Base-by-base conservation (phyloP, 2,797 vertebrate species). In the Sebastolobus alascanus region DNA sequence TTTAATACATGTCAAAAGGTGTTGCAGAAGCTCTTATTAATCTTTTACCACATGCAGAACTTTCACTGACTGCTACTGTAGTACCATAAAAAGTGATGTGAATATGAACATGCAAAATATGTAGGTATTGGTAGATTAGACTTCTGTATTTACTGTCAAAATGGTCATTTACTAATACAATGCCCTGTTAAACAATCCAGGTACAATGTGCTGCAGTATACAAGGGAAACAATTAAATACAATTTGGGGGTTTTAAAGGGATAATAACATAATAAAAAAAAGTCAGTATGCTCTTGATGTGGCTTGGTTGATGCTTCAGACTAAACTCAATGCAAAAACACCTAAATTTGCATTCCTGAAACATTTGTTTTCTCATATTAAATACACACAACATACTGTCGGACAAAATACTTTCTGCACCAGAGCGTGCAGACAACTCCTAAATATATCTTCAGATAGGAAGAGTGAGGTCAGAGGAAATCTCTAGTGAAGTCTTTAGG, bases 401-500 rank as follows among this genome's bases (percentile, higher is more conserved):
- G 29, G 2, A 38, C 56, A 68, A 50, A 33, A 10, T 6, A 56
- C 8, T 13, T 22, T 56, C 14, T 38, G 29, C 8, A 54, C 8
- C 8, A 43, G 4, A 40, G 25, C 50, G 9, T 52, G 18, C 33
- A 73, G 73, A 80, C 74, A 82, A 79, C 66, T 63, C 79, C 92
- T 94, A 93, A 91, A 94, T 85, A 89, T 92, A 92, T 90, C 89
- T 91, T 84, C 80, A 84, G 84, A 83, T 88, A 74, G 90, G 84
- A 77, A 89, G 87, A 88, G 86, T 92, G 91, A 94, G 92, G 91
- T 94, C 93, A 94, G 89, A 93, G 91, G 78, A 94, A 94, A 94
- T 94, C 94, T 94, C 87, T 38, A 72, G 88, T 78, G 83, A 94
- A 91, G 90, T 92, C 90, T 86, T 95, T 90, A 94, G 93, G 85